Conservation (phyloP, 2,888 invertebrate species). For the Poecilobothrus nobilitatus region DNA sequence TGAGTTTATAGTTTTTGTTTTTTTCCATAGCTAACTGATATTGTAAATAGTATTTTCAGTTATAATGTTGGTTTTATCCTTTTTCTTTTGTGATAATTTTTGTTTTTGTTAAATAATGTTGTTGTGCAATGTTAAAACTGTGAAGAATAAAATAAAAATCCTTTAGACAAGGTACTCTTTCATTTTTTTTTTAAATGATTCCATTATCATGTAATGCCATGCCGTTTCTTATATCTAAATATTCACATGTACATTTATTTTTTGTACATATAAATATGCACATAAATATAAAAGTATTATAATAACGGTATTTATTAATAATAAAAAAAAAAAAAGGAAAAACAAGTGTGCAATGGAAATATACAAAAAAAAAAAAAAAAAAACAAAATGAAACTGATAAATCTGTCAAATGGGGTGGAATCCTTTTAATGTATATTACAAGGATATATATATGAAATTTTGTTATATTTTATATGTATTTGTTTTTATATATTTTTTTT, state of each 20-base stretch:
- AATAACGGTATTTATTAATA: slow-evolving; percentile 1
- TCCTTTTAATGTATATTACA: neutral
- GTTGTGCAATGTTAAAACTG: too few relatives aligned
- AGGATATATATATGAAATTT: neutral
- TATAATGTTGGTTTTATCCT: too few relatives aligned
- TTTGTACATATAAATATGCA: neutral
- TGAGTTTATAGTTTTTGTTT: too few relatives aligned
- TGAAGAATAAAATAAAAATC: too few relatives aligned
- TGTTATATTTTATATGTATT: neutral
- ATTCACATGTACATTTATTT: neutral
- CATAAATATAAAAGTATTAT: neutral
- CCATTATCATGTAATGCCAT: neutral
- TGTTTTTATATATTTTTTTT: too few relatives aligned
- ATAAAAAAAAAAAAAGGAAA: neutral
- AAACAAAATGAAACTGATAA: neutral
- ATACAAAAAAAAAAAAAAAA: neutral
- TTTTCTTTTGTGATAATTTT: too few relatives aligned
- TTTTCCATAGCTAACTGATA: too few relatives aligned
- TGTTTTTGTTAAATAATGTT: too few relatives aligned
- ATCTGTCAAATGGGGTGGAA: neutral
- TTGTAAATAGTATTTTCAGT: too few relatives aligned
- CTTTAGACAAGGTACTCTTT: neutral
- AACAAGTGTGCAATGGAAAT: neutral
- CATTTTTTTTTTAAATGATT: neutral
- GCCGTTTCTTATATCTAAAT: neutral